Base-by-base conservation (phyloP, 1,140 invertebrate species). In the Danaus melanippus region DNA sequence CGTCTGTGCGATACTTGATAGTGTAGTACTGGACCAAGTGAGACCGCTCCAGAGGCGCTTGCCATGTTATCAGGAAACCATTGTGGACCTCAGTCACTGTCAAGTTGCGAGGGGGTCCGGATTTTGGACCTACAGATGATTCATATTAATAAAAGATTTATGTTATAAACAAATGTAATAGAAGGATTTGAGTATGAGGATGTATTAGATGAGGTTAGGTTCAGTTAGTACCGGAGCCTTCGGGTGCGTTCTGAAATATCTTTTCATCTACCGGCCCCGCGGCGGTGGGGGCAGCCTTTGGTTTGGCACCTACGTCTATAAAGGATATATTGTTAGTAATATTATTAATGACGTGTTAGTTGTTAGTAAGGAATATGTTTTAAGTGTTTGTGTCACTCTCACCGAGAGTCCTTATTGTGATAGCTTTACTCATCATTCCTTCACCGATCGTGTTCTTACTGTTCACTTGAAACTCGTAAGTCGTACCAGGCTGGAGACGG, bases 401-500 rank as follows among this genome's bases (percentile, higher is more conserved):
- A 98, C 97, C 96, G 76, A 96, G 90, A 42, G 97, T 99, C 80
- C 92, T 91, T 53, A 97, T 93, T 21, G 92, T 94, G 69, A 98
- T 94, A 42, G 95, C 91, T 84, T 97, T 94, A 87, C 96, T 98
- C 89, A 95, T 94, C 92, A 97, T 95, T 53, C 97, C 97, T 76
- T 98, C 96, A 46, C 97, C 97, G 39, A 97, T 90, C 4, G 93
- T 92, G 82, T 98, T 99, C 74, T 96, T 95, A 40, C 97, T 96
- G 62, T 98, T 92, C 46, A 99, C 96, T 89, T 97, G 95, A 87
- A 99, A 98, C 84, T 99, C 96, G 87, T 99, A 98, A 17, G 93
- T 92, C 7, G 95, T 97, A 50, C 95, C 94, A 4, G 96, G 95
- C 62, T 92, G 92, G 49, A 99, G 88, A 49, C 93, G 92, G 79